Evolutionary conservation across 1,140 invertebrate species (phyloP).

Genomic region (Whitmania pigra): DNA sequence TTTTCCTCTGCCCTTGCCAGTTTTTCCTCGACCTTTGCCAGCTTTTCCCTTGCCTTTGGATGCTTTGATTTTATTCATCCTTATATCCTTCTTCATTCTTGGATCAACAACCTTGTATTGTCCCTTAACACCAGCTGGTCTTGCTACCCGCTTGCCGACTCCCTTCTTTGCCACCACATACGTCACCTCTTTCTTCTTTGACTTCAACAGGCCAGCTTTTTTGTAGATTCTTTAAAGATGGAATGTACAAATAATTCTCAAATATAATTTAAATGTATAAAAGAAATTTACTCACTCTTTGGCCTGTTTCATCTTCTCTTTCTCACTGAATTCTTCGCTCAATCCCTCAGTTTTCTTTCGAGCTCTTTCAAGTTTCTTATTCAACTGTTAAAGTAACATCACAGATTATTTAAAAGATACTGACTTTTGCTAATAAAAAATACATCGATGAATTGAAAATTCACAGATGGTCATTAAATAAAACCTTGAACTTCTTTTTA

Average conservation of each 20-base stretch:
- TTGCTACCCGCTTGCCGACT: slow-evolving; percentile 57
- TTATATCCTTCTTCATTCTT: slow-evolving; percentile 85
- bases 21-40: neutral
- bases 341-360: slow-evolving; percentile 87
- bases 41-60: slow-evolving; percentile 16
- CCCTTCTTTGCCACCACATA: slow-evolving; percentile 91
- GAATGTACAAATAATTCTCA: neutral
- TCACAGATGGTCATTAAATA: neutral
- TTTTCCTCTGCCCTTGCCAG: neutral
- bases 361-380: slow-evolving; percentile 74
- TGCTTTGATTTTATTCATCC: slow-evolving; percentile 49
- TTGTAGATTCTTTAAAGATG: slow-evolving; percentile 66
- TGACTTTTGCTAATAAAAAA: too few relatives aligned
- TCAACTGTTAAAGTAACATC: slow-evolving; percentile 30
- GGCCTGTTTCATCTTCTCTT: slow-evolving; percentile 81
- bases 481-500: slow-evolving; percentile 78
- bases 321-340: slow-evolving; percentile 75
- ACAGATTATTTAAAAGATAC: neutral
- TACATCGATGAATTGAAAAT: too few relatives aligned
- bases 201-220: slow-evolving; percentile 59
- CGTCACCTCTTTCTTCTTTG: slow-evolving; percentile 69
- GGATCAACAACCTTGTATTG: slow-evolving; percentile 86
- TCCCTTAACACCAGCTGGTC: slow-evolving; percentile 78
- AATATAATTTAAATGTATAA: neutral
- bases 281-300: slow-evolving; percentile 56